A percentile compares a stretch with the other conserved stretches of the same genome.
Conservation (phyloP, 2,113 vertebrate species). For the Triplophysa tibetana region DNA sequence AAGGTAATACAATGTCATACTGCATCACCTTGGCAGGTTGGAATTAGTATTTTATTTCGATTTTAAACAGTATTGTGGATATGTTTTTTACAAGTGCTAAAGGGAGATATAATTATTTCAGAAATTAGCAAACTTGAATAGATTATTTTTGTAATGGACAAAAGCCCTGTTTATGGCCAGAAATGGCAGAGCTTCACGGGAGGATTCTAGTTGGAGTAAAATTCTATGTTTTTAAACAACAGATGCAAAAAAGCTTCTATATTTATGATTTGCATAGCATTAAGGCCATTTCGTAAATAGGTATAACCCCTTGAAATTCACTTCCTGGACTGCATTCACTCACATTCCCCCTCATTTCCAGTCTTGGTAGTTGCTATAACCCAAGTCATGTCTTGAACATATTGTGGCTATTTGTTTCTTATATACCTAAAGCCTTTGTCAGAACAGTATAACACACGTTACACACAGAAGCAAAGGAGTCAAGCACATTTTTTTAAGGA, state of each 20-base stretch:
- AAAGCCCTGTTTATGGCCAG: background rate
- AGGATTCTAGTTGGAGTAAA: no score
- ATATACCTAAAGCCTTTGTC: conserved; percentile 25
- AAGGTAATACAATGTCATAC: background rate
- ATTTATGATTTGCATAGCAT: no score
- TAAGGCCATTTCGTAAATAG: no score
- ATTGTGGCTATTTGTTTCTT: conserved; percentile 28
- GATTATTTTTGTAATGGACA: background rate
- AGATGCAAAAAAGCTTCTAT: no score
- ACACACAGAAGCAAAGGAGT: background rate
- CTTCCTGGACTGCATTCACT: no score
- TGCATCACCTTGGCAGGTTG: no score
- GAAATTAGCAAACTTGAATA: background rate
- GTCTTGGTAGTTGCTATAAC: background rate
- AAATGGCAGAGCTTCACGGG: no score
- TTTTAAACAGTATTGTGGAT: background rate
- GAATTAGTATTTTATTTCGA: background rate
- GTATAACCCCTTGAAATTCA: no score
- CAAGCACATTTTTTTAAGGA: background rate
- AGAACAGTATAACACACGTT: background rate
- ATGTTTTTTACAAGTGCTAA: background rate
- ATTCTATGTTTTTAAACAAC: no score
- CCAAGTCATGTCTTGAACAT: background rate
- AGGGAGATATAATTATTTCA: background rate
- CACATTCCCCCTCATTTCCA: no score